These are phyloP conservation scores for Caenorhabditis briggsae DNA, from an alignment of 1,140 invertebrate species.

Conservation along the genomic window DNA sequence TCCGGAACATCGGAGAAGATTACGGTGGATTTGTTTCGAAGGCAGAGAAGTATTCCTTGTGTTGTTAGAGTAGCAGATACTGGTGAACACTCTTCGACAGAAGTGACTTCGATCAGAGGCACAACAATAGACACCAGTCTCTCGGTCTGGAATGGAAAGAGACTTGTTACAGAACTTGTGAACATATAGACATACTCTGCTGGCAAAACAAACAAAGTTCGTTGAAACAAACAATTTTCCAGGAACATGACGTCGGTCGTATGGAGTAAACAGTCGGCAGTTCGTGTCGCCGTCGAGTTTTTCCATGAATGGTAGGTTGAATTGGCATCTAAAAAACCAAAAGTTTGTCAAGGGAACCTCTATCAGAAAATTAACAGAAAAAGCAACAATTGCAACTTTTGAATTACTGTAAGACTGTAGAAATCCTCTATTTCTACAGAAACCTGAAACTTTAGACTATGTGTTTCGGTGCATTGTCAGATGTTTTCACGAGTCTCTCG, in stretches of 20 bases:
- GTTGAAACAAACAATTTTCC: conserved; percentile 92
- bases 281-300: conserved; percentile 92
- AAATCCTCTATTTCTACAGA: too few relatives aligned
- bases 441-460: too few relatives aligned
- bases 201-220: conserved; percentile 96
- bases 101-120: conserved; percentile 85
- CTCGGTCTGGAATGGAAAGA: conserved; percentile 82
- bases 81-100: conserved; percentile 82
- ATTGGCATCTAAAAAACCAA: conserved; percentile 84
- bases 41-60: conserved; percentile 24
- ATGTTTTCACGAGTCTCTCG: background rate
- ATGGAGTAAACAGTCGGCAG: conserved; percentile 93
- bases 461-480: background rate
- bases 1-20: conserved; percentile 57
- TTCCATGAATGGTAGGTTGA: conserved; percentile 88
- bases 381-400: too few relatives aligned
- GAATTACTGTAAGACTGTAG: too few relatives aligned
- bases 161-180: background rate
- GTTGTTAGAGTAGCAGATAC: conserved; percentile 25
- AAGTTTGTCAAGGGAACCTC: background rate
- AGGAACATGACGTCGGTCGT: conserved; percentile 89
- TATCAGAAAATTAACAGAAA: too few relatives aligned
- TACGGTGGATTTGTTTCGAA: conserved; percentile 12
- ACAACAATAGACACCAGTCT: conserved; percentile 89
- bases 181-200: conserved; percentile 83